Conservation (phyloP, 2,888 invertebrate species). For the Pocota personata region DNA sequence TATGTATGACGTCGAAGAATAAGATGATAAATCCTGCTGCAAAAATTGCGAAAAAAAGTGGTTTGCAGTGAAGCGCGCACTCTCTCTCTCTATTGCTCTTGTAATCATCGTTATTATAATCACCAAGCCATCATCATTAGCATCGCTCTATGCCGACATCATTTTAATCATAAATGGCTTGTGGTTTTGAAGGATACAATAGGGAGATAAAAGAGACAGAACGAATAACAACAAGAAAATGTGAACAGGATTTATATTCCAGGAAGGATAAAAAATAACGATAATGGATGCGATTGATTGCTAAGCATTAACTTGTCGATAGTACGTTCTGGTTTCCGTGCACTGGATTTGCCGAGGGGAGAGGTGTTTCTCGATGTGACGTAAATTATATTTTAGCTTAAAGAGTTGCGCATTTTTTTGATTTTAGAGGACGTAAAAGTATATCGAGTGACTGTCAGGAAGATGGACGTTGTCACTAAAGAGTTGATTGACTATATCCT, state of each 20-base stretch:
- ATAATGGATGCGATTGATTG: constrained; percentile 73
- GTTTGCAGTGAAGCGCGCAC: constrained; percentile 53
- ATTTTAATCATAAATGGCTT: constrained; percentile 74
- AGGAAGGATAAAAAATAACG: constrained; percentile 60
- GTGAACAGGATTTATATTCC: constrained; percentile 36
- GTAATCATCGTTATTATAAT: constrained; percentile 73
- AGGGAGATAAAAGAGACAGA: constrained; percentile 41
- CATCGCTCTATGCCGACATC: constrained; percentile 65
- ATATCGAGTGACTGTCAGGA: no score
- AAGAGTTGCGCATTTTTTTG: neutral
- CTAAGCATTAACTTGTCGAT: constrained; percentile 69
- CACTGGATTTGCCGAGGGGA: neutral
- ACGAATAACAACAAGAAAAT: neutral
- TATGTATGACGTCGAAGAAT: constrained; percentile 59
- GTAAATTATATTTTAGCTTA: neutral
- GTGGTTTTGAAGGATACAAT: constrained; percentile 66
- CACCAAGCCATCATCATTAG: constrained; percentile 74
- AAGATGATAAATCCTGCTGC: constrained; percentile 63
- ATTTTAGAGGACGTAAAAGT: neutral
- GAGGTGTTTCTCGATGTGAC: neutral
- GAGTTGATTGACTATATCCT: no score
- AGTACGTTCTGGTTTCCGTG: constrained; percentile 30
- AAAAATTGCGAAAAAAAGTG: constrained; percentile 7
- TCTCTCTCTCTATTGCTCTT: constrained; percentile 55
- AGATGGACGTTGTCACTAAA: no score